Evolutionary conservation across 2,888 invertebrate genomes (phyloP), one percentile per base, ranked within the genome.

Genomic region (Marasmarcha lunaedactyla): DNA sequence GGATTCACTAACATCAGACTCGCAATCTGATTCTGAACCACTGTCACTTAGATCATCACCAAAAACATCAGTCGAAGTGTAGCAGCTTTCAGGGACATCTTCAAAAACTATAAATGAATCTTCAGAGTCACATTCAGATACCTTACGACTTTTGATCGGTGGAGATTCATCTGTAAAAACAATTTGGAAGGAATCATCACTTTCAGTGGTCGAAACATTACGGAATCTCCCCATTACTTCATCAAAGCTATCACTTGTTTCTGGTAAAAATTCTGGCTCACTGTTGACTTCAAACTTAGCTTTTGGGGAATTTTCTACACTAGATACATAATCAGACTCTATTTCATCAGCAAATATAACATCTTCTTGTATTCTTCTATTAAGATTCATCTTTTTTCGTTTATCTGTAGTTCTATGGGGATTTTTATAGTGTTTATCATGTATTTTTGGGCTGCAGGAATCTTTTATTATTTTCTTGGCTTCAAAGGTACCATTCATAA

Each of bases 21-120:
- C 65, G 2, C 43, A 50, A 11, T 58, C 59, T 1, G 54, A 54
- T 0, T 53, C 52, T 4, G 48, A 39, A 15, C 48, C 33, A 6
- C 49, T 49, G 5, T 50, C 47, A 30, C 45, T 44, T 14, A 11
- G 7, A 1, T 58, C 50, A 15, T 59, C 59, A 12, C 71, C 71
- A 2, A 81, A 79, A 0, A 81, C 72, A 46, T 83, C 79, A 1
- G 69, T 68, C 0, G 77, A 63, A 0, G 70, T 71, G 37, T 72
- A 81, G 39, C 83, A 81, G 43, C 59, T 70, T 37, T 74, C 73
- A 0, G 72, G 72, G 1, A 65, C 61, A 0, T 78, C 83, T 37
- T 81, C 78, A 5, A 85, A 85, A 4, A 86, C 64, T 1, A 87
- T 85, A 48, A 86, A 87, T 0, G 86, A 86, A 54, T 87, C 87